Evolutionary conservation across 35 echinoderm and acorn worm species (phyloP).

Genomic region (Ptychodera flava): DNA sequence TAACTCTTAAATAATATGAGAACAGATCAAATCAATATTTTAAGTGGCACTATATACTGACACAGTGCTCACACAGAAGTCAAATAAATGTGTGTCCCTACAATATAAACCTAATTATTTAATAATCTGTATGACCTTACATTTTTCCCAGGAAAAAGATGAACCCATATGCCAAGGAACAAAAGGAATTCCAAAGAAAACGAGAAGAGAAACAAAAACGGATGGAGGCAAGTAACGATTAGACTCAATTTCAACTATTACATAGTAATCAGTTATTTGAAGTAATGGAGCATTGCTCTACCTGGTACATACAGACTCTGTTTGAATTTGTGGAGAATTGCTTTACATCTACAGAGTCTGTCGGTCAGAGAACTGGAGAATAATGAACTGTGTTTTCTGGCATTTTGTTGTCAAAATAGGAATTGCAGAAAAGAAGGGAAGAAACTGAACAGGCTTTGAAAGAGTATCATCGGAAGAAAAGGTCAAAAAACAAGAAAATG

Average conservation of each 20-base stretch:
- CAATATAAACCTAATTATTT: too few species aligned
- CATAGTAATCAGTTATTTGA: too few species aligned
- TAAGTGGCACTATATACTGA: too few species aligned
- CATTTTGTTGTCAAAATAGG: not conserved
- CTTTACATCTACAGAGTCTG: not conserved
- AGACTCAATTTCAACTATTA: too few species aligned
- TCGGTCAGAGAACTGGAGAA: not conserved
- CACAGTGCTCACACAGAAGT: too few species aligned
- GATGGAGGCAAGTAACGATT: not conserved
- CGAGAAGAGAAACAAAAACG: slow-evolving; percentile 6
- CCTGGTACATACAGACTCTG: too few species aligned
- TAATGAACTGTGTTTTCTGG: not conserved
- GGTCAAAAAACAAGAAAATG: slow-evolving; percentile 33
- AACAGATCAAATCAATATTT: too few species aligned
- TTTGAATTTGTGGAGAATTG: not conserved
- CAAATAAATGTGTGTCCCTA: too few species aligned
- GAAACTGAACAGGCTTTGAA: slow-evolving; percentile 17
- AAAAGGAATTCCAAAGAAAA: slow-evolving; percentile 6
- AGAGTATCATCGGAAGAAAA: slow-evolving; percentile 35
- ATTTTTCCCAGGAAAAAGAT: not conserved
- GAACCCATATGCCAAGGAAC: not conserved
- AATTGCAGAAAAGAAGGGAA: slow-evolving; percentile 26
- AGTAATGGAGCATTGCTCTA: too few species aligned
- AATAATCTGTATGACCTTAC: too few species aligned
- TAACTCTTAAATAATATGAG: too few species aligned